Evolutionary conservation across 2,888 invertebrate genomes (phyloP).

Genomic region (Minunthozetes semirufus): DNA sequence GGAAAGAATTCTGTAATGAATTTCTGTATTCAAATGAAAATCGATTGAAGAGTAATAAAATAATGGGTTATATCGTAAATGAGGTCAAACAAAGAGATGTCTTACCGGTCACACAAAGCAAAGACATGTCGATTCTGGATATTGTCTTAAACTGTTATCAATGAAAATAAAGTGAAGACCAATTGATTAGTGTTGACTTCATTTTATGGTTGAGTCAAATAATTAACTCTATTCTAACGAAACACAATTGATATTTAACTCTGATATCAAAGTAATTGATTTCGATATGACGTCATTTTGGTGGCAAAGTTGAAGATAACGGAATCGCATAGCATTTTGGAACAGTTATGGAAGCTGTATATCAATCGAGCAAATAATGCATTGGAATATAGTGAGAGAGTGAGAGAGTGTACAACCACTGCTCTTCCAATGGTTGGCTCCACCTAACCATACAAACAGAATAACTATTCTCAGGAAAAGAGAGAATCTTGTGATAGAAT

Average conservation of each 20-base stretch:
- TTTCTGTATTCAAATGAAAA: no score
- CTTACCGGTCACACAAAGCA: constrained; percentile 43
- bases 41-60: no score
- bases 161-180: not conserved
- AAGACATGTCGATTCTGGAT: constrained; percentile 39
- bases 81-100: constrained; percentile 20
- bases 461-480: not conserved
- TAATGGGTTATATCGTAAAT: no score
- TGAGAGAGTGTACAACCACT: not conserved
- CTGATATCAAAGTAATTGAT: constrained; percentile 21
- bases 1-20: no score
- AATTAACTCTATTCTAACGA: not conserved
- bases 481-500: not conserved
- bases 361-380: not conserved
- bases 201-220: not conserved
- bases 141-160: not conserved
- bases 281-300: constrained; percentile 28
- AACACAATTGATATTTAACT: not conserved
- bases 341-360: constrained; percentile 12
- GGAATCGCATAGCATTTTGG: not conserved
- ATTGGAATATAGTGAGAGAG: not conserved
- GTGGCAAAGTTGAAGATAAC: constrained; percentile 22
- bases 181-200: not conserved
- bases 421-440: constrained; percentile 5
- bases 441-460: constrained; percentile 1